Evolutionary conservation across 2,888 invertebrate species (phyloP).

Genomic region (Platycheirus rosarum): DNA sequence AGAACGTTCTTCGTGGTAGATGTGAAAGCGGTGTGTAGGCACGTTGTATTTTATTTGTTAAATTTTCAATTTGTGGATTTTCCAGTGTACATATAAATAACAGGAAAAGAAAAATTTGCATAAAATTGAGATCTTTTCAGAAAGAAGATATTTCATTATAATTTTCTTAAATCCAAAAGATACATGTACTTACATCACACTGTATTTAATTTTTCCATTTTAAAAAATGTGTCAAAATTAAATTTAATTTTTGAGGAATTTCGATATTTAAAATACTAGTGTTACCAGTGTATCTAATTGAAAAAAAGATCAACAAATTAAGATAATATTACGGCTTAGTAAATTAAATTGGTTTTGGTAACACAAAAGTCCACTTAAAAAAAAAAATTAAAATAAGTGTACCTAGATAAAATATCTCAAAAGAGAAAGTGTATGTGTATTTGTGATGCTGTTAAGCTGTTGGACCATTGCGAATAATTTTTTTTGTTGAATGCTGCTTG

Average conservation of each 20-base stretch:
- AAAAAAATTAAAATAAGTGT: conserved; percentile 66
- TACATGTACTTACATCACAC: neutral
- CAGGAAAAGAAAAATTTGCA: conserved; percentile 38
- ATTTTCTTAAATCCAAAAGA: neutral
- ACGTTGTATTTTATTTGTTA: conserved; percentile 32
- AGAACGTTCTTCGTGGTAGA: conserved; percentile 65
- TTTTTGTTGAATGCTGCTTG: conserved; percentile 49
- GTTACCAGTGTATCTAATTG: neutral
- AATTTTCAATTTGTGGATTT: conserved; percentile 38
- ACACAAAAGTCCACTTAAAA: conserved; percentile 52
- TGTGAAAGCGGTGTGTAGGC: conserved; percentile 66
- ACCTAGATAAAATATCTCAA: conserved; percentile 66
- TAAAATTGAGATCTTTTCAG: conserved; percentile 9
- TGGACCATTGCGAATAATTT: conserved; percentile 58
- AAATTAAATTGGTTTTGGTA: neutral
- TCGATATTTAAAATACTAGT: neutral
- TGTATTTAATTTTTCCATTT: conserved; percentile 8
- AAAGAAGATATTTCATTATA: no score
- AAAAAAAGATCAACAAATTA: neutral
- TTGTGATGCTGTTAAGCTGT: conserved; percentile 69
- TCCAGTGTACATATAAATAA: conserved; percentile 32
- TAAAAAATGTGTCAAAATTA: neutral
- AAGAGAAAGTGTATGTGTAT: conserved; percentile 72
- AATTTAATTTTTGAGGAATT: neutral
- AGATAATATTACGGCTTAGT: neutral